A percentile compares a stretch with the other conserved stretches of the same genome.
phyloP scores from a whole-genome alignment of 2,888 invertebrate genomes.

The Dermolepida albohirtum region DNA sequence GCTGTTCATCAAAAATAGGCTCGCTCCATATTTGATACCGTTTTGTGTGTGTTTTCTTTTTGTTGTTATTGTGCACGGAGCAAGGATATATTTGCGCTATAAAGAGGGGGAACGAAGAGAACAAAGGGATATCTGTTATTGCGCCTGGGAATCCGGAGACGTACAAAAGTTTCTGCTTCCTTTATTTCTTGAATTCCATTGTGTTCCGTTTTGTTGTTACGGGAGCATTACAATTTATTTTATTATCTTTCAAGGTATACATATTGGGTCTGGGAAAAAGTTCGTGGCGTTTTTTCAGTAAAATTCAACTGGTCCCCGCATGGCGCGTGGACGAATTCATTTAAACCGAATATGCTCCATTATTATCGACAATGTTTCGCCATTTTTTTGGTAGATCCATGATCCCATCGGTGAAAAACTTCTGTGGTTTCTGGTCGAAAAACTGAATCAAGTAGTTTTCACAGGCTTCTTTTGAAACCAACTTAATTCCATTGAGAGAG shows the following conservation, averaged over 20 bases:
- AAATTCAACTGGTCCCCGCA: no score
- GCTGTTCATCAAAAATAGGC: constrained; percentile 25
- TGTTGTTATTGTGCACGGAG: constrained; percentile 21
- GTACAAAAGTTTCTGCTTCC: constrained; percentile 31
- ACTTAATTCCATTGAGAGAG: no score
- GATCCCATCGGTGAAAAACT: no score
- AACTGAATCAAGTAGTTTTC: no score
- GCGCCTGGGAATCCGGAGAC: constrained; percentile 14
- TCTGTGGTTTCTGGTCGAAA: no score
- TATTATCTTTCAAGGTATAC: constrained; percentile 2
- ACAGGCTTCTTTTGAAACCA: no score
- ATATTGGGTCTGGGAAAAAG: no score
- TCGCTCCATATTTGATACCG: constrained; percentile 2
- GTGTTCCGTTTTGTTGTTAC: constrained; percentile 13
- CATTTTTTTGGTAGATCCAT: no score
- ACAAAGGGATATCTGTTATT: constrained; percentile 36
- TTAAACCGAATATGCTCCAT: no score
- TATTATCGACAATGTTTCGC: no score
- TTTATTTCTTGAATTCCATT: constrained; percentile 28
- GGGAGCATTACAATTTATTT: constrained; percentile 30
- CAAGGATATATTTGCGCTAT: constrained; percentile 21
- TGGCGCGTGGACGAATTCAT: no score
- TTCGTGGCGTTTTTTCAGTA: no score
- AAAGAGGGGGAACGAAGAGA: constrained; percentile 10
- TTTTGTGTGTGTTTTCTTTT: background rate